Evolutionary conservation across 2,888 invertebrate genomes (phyloP).

Genomic region (Desoria tigrina): DNA sequence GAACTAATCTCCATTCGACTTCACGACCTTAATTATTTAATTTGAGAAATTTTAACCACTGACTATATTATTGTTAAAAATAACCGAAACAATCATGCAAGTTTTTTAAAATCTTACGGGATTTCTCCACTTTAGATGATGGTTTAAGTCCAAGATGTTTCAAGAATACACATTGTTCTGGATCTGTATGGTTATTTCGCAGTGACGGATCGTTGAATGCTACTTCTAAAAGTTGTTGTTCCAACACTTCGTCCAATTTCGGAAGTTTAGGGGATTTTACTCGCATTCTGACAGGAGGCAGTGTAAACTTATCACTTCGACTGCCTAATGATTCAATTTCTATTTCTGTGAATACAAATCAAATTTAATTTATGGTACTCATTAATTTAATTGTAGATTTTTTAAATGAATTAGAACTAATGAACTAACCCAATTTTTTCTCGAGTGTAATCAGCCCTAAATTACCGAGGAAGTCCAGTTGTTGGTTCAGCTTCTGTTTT

Average conservation of each 20-base stretch:
- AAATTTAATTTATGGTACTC: background rate
- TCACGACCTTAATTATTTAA: slow-evolving; percentile 46
- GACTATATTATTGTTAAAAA: too few relatives aligned
- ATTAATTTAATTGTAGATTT: too few relatives aligned
- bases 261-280: slow-evolving; percentile 27
- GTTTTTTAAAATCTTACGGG: too few relatives aligned
- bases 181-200: slow-evolving; percentile 27
- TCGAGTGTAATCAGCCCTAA: slow-evolving; percentile 44
- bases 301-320: slow-evolving; percentile 40
- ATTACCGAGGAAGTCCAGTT: slow-evolving; percentile 40
- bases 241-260: slow-evolving; percentile 35
- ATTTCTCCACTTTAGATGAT: slow-evolving; percentile 41
- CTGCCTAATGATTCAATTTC: slow-evolving; percentile 47
- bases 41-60: too few relatives aligned
- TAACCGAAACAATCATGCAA: too few relatives aligned
- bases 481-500: slow-evolving; percentile 26
- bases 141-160: slow-evolving; percentile 46
- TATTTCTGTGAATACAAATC: slow-evolving; percentile 35
- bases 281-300: slow-evolving; percentile 45
- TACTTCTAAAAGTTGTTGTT: slow-evolving; percentile 41
- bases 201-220: slow-evolving; percentile 49
- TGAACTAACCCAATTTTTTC: slow-evolving; percentile 44
- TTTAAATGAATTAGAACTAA: too few relatives aligned
- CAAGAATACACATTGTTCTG: slow-evolving; percentile 42
- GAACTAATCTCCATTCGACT: slow-evolving; percentile 44